A percentile compares a stretch with the other conserved stretches of the same genome.
Evolutionary conservation across 2,113 vertebrate genomes (phyloP).

Genomic region (Benthochromis sp.): DNA sequence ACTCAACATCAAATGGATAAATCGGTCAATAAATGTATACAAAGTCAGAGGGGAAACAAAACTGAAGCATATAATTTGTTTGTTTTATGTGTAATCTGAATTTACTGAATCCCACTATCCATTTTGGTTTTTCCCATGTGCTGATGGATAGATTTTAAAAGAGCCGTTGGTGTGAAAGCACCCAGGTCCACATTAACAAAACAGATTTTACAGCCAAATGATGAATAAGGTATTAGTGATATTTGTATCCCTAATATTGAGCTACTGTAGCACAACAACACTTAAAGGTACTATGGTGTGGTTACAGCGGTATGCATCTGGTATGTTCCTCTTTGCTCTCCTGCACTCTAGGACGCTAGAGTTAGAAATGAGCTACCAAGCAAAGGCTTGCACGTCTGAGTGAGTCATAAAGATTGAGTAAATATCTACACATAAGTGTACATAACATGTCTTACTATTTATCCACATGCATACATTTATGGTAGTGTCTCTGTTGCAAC

Average conservation of each 20-base stretch:
- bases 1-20: conserved; percentile 58
- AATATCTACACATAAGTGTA: background rate
- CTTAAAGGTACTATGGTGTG: background rate
- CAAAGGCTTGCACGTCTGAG: background rate
- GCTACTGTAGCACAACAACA: background rate
- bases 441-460: background rate
- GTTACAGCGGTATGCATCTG: background rate
- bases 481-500: background rate
- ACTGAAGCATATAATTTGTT: conserved; percentile 51
- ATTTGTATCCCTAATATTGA: background rate
- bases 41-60: conserved; percentile 57
- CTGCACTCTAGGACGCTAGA: background rate
- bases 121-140: background rate
- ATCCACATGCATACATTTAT: background rate
- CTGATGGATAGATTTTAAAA: background rate
- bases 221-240: background rate
- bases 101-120: conserved; percentile 21
- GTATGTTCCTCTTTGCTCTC: background rate
- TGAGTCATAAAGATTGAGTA: background rate
- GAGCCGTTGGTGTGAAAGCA: background rate
- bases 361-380: background rate
- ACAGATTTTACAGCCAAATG: background rate
- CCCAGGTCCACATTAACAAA: background rate
- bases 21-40: conserved; percentile 66
- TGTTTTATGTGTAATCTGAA: conserved; percentile 57